Evolutionary conservation across 2,113 vertebrate genomes (phyloP), one percentile per base, ranked within the genome.

Genomic region (Tupaia tana): DNA sequence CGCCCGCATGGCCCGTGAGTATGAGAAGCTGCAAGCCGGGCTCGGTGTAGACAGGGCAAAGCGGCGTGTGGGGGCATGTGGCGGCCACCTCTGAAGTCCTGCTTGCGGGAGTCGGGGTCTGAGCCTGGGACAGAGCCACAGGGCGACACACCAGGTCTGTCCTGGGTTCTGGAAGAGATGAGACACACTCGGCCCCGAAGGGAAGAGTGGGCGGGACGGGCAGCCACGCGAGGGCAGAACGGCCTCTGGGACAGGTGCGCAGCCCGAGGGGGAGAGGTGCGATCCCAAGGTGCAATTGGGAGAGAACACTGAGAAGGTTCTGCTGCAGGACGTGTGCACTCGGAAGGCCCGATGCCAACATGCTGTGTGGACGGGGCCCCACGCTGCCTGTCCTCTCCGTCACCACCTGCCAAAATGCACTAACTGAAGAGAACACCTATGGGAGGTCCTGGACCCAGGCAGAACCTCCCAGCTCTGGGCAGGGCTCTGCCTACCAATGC

Each of bases 1-100:
- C 8, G 73, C 78, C 97, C 1, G 1, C 61, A 98, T 98, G 98
- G 97, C 56, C 96, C 97, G 98, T 99, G 98, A 98, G 98, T 98
- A 98, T 95, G 52, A 78, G 80, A 96, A 98, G 98, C 96, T 97
- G 95, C 79, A 96, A 34, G 75, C 96, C 86, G 58, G 83, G 93
- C 89, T 93, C 31, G 79, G 98, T 80, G 1, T 91, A 9, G 19
- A 75, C 96, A 86, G 81, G 92, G 91, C 93, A 94, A 96, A 90
- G 95, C 97, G 84, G 89, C 97, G 98, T 98, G 98, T 97, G 93
- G 93, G 97, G 93, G 97, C 97, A 24, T 95, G 88, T 98, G 97
- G 98, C 86, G 93, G 97, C 95, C 83, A 85, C 82, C 97, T 67
- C 96, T 94, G 94, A 89, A 98, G 98, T 58, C 98, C 98, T 98